Evolutionary conservation across 2,888 invertebrate genomes (phyloP).

Genomic region (Tethea ocularis): DNA sequence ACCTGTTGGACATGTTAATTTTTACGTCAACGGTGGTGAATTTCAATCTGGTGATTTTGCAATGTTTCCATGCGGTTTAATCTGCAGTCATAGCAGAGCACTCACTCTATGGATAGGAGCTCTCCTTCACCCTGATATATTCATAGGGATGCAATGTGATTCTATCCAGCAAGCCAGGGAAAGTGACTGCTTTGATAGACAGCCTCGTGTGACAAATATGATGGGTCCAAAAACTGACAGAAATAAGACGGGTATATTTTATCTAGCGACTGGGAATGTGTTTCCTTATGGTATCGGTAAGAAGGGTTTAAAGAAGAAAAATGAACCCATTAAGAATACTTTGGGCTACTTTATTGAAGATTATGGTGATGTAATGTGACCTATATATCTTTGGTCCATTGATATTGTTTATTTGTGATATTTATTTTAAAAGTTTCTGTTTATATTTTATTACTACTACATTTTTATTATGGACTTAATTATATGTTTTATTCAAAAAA

Average conservation of each 20-base stretch:
- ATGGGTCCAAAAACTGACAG: slow-evolving; percentile 45
- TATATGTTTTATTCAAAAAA: no score
- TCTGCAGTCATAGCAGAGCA: slow-evolving; percentile 52
- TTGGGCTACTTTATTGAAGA: not conserved
- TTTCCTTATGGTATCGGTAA: slow-evolving; percentile 61
- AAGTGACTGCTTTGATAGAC: slow-evolving; percentile 46
- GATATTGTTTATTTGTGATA: no score
- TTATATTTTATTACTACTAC: no score
- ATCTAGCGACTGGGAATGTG: slow-evolving; percentile 44
- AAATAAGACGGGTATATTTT: slow-evolving; percentile 49
- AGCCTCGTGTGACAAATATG: slow-evolving; percentile 47
- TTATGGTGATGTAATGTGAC: not conserved
- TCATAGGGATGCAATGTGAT: slow-evolving; percentile 54
- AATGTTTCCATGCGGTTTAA: slow-evolving; percentile 42
- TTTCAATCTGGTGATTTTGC: slow-evolving; percentile 51
- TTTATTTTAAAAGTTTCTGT: no score
- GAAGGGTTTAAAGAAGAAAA: slow-evolving; percentile 50
- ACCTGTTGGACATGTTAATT: slow-evolving; percentile 64
- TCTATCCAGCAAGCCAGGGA: slow-evolving; percentile 54
- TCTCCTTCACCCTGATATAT: slow-evolving; percentile 43
- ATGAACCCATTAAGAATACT: not conserved
- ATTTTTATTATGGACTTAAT: no score
- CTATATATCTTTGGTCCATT: no score
- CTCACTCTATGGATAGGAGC: slow-evolving; percentile 53
- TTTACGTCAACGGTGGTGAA: slow-evolving; percentile 71